A percentile compares a stretch with the other conserved stretches of the same genome.
phyloP scores from a whole-genome alignment of 92 coral and sea anemone species.

The Epizoanthus stellaris region DNA sequence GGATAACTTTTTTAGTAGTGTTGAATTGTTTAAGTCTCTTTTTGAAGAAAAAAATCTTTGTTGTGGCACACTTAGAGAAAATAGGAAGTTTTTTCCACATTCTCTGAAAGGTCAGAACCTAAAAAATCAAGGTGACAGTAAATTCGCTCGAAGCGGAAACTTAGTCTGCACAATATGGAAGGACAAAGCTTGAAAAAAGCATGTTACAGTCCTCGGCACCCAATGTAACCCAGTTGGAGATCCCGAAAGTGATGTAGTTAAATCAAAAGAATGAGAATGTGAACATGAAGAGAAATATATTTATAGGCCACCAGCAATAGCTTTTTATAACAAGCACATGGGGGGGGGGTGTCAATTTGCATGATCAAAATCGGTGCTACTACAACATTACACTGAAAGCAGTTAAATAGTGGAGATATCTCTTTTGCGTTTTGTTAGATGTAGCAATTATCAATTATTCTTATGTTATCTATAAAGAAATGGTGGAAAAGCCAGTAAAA shows the following conservation, averaged over 20 bases:
- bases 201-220: not conserved
- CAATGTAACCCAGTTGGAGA: slow-evolving; percentile 38
- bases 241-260: slow-evolving; percentile 14
- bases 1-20: too few species aligned
- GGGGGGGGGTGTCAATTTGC: not conserved
- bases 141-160: too few species aligned
- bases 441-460: slow-evolving; percentile 25
- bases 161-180: too few species aligned
- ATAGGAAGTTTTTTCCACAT: too few species aligned
- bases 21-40: too few species aligned
- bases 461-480: not conserved
- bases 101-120: too few species aligned
- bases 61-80: too few species aligned
- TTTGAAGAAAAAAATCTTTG: too few species aligned
- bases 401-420: slow-evolving; percentile 25
- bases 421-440: not conserved
- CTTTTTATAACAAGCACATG: too few species aligned
- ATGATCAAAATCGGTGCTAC: too few species aligned
- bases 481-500: not conserved
- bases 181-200: too few species aligned
- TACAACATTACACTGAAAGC: not conserved
- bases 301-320: not conserved
- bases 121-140: too few species aligned
- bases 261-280: slow-evolving; percentile 20
- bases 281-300: slow-evolving; percentile 32